Percentiles rank a stretch among this genome's conserved stretches.
Conservation (phyloP, 2,113 vertebrate genomes). For the Arvicanthis niloticus region DNA sequence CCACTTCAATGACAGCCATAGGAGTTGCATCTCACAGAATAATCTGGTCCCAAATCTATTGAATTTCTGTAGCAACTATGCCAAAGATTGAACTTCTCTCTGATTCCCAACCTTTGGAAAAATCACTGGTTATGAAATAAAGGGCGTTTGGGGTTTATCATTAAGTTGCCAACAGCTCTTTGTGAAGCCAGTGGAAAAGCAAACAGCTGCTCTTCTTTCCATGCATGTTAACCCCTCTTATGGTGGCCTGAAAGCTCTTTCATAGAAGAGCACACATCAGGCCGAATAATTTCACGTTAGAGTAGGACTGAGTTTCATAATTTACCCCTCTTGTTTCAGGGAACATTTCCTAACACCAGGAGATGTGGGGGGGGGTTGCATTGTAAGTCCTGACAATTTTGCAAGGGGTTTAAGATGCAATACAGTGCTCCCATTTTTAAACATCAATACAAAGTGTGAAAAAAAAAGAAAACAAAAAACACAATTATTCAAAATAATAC, state of each 20-base stretch:
- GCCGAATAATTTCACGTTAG: conserved; percentile 8
- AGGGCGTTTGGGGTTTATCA: conserved; percentile 15
- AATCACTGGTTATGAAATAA: not conserved
- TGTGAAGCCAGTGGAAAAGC: not conserved
- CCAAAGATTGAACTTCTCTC: conserved; percentile 38
- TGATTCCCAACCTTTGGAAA: not conserved
- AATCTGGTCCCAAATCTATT: not conserved
- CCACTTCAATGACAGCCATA: not conserved
- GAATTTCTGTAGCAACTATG: not conserved
- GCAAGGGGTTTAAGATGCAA: not conserved
- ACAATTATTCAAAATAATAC: not conserved
- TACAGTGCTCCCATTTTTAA: conserved; percentile 31
- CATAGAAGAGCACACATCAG: not conserved
- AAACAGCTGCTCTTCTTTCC: not conserved
- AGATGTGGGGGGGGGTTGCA: conserved; percentile 15
- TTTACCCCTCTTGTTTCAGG: conserved; percentile 26
- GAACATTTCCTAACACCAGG: not conserved
- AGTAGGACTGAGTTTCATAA: not conserved
- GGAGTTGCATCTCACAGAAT: not conserved
- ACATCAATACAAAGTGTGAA: not conserved
- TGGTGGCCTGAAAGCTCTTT: not conserved
- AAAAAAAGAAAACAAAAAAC: not conserved
- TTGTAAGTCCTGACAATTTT: conserved; percentile 1
- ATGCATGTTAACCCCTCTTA: not conserved
- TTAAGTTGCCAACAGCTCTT: not conserved